phyloP scores from a whole-genome alignment of 2,888 invertebrate species.

The Troides oblongomaculatus region DNA sequence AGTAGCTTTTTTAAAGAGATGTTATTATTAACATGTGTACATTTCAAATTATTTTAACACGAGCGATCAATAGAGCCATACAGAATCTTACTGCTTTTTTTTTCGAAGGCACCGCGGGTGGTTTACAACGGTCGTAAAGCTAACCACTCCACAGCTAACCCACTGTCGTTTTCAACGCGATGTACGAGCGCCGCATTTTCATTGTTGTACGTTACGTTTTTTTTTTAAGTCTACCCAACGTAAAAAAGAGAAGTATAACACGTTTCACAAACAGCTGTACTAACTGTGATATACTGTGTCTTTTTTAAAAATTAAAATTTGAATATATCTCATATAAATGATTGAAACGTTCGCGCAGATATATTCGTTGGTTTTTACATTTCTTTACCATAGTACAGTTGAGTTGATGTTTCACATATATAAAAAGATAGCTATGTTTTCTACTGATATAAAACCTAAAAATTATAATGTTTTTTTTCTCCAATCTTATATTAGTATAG shows the following conservation, averaged over 20 bases:
- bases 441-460: too few relatives aligned
- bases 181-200: conserved; percentile 41
- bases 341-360: too few relatives aligned
- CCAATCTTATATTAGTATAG: too few relatives aligned
- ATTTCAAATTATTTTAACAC: conserved; percentile 7
- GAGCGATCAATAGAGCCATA: conserved; percentile 1
- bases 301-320: too few relatives aligned
- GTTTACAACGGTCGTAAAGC: conserved; percentile 66
- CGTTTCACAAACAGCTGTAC: neutral
- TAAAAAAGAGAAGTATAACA: neutral
- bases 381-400: too few relatives aligned
- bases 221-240: neutral
- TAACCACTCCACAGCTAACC: conserved; percentile 59
- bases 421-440: too few relatives aligned
- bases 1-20: neutral
- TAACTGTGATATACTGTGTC: too few relatives aligned
- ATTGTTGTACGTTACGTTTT: conserved; percentile 48
- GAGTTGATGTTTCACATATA: too few relatives aligned
- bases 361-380: too few relatives aligned
- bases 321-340: too few relatives aligned
- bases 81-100: conserved; percentile 29
- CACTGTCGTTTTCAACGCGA: conserved; percentile 49
- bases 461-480: too few relatives aligned
- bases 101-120: conserved; percentile 59
- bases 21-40: neutral